Conservation (phyloP, 2,113 vertebrate species). For the Grantiella picta region DNA sequence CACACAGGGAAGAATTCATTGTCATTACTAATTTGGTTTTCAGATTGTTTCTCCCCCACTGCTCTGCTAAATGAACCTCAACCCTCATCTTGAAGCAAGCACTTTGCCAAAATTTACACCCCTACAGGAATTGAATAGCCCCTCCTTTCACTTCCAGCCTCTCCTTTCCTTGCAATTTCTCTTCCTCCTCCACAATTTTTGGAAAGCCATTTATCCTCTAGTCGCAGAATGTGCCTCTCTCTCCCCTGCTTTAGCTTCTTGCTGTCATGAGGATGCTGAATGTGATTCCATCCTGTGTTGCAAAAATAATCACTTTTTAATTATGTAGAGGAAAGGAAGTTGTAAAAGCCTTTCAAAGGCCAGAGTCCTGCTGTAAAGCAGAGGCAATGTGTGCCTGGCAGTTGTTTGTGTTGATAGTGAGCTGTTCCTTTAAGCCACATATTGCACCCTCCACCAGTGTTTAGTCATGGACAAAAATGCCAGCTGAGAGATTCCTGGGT, state of each 20-base stretch:
- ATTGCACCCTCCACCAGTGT: slow-evolving; percentile 1
- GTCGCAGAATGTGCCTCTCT: not conserved
- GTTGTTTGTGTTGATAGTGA: not conserved
- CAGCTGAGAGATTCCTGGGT: slow-evolving; percentile 23
- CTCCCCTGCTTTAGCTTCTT: not conserved
- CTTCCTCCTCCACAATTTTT: slow-evolving; percentile 3
- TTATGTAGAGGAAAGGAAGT: not conserved
- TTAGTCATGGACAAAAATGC: not conserved
- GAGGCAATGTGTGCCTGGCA: not conserved
- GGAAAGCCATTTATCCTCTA: not conserved
- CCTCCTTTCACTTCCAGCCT: not conserved
- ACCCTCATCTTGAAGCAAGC: not conserved
- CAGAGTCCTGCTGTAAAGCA: not conserved
- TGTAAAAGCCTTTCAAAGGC: slow-evolving; percentile 1
- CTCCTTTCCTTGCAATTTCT: not conserved
- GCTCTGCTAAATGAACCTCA: slow-evolving; percentile 47
- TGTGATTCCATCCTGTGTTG: not conserved
- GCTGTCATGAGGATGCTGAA: slow-evolving; percentile 12
- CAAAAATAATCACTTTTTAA: slow-evolving; percentile 41
- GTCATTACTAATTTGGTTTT: slow-evolving; percentile 1
- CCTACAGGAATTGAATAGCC: not conserved
- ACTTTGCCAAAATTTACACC: not conserved
- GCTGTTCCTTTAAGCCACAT: not conserved
- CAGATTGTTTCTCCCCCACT: not conserved
- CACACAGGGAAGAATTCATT: not conserved